A percentile compares a stretch with the other conserved stretches of the same genome.
These are phyloP conservation scores for Sphecodes monilicornis DNA, from an alignment of 2,888 invertebrate genomes.

Conservation along the genomic window DNA sequence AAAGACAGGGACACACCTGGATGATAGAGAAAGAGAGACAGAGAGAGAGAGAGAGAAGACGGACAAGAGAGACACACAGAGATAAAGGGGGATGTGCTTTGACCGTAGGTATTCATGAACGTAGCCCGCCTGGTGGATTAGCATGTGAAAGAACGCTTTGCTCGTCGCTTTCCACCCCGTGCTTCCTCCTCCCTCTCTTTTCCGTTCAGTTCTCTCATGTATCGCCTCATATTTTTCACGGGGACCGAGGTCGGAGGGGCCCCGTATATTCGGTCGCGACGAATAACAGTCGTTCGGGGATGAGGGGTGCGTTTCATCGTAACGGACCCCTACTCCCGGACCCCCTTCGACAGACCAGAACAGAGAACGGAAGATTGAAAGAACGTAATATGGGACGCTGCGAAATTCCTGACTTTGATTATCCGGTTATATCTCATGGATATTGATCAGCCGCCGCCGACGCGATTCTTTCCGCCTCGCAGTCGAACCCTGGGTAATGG, in stretches of 20 bases:
- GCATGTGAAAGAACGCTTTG: constrained; percentile 84
- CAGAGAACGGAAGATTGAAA: constrained; percentile 23
- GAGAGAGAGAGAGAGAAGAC: constrained; percentile 1
- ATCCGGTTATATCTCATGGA: constrained; percentile 45
- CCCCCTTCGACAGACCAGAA: background rate
- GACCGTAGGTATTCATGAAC: constrained; percentile 83
- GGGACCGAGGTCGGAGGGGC: constrained; percentile 51
- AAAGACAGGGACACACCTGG: constrained; percentile 24
- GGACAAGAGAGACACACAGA: constrained; percentile 39
- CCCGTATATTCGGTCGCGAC: constrained; percentile 54
- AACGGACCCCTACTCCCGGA: background rate
- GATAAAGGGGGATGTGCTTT: constrained; percentile 76
- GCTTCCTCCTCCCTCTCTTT: constrained; percentile 43
- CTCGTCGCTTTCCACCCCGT: constrained; percentile 76
- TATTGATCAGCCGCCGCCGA: constrained; percentile 39
- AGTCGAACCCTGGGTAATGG: constrained; percentile 8
- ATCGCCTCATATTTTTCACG: constrained; percentile 69
- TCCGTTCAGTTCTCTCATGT: constrained; percentile 53
- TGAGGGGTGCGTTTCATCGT: constrained; percentile 20
- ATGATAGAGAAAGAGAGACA: constrained; percentile 7
- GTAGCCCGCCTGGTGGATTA: constrained; percentile 80
- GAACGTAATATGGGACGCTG: constrained; percentile 40
- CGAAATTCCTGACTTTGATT: constrained; percentile 55
- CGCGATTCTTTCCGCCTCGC: constrained; percentile 34
- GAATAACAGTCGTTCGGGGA: constrained; percentile 32